Conservation (phyloP, 2,797 vertebrate genomes). For the Rachycentron canadum region DNA sequence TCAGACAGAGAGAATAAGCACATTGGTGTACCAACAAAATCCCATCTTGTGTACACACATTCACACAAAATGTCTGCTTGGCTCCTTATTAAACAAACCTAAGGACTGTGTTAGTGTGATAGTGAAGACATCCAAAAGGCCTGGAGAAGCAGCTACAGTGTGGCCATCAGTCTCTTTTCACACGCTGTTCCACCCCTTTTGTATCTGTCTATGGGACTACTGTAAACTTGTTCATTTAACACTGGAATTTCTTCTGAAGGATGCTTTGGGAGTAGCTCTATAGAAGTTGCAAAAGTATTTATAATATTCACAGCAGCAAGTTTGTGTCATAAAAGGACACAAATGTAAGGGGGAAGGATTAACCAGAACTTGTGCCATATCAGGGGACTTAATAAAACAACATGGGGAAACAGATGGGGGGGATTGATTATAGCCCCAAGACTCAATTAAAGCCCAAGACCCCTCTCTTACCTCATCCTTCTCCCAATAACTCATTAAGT, state of each 20-base stretch:
- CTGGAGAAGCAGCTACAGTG: neutral
- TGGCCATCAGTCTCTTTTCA: neutral
- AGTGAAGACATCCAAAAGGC: neutral
- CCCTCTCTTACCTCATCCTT: too few species aligned
- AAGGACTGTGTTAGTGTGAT: neutral
- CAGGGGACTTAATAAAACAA: too few species aligned
- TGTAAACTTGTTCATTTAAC: neutral
- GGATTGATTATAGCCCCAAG: too few species aligned
- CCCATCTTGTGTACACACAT: neutral
- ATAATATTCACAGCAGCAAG: neutral
- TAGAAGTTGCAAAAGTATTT: neutral
- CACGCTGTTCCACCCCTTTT: neutral
- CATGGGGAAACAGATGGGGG: too few species aligned
- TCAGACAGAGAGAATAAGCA: neutral
- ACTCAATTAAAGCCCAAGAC: too few species aligned
- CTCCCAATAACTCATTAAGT: too few species aligned
- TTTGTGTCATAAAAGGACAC: neutral
- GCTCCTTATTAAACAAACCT: neutral
- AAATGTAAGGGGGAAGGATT: too few species aligned
- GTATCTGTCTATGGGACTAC: neutral
- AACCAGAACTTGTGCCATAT: too few species aligned
- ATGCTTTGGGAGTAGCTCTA: neutral
- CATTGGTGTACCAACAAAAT: neutral
- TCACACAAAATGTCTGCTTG: neutral
- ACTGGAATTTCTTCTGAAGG: neutral